Evolutionary conservation across 2,113 vertebrate species (phyloP).

Genomic region (Mandrillus leucophaeus): DNA sequence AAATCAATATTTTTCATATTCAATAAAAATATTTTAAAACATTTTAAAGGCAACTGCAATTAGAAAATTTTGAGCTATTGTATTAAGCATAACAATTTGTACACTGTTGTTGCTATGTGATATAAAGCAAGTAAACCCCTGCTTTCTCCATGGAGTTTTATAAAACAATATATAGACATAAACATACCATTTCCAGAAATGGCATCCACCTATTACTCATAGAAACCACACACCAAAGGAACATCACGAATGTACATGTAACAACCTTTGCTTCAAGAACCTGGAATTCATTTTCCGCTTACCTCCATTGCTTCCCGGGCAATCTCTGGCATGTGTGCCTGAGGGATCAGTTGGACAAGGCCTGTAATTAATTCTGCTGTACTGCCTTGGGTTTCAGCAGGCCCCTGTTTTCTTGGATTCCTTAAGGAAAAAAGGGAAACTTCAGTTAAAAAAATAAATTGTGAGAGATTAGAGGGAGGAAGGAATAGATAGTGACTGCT

Average conservation of each 20-base stretch:
- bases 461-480: not conserved
- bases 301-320: conserved; percentile 99
- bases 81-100: not conserved
- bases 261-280: accelerated
- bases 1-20: not conserved
- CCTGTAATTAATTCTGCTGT: conserved; percentile 96
- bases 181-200: not conserved
- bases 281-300: conserved; percentile 20
- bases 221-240: not conserved
- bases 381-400: conserved; percentile 93
- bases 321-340: conserved; percentile 94
- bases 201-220: not conserved
- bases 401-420: conserved; percentile 95
- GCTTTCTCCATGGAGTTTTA: not conserved
- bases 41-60: not conserved
- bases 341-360: conserved; percentile 92
- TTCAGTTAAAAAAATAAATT: conserved; percentile 19
- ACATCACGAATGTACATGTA: not conserved
- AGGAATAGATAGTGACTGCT: not conserved
- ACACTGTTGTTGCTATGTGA: not conserved
- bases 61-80: conserved; percentile 2
- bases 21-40: not conserved
- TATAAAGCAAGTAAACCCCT: not conserved
- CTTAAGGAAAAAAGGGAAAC: conserved; percentile 69
- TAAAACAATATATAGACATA: not conserved